A percentile compares a stretch with the other conserved stretches of the same genome.
These are phyloP conservation scores for Subacronicta megacephala DNA, from an alignment of 2,888 invertebrate species.

Conservation along the genomic window DNA sequence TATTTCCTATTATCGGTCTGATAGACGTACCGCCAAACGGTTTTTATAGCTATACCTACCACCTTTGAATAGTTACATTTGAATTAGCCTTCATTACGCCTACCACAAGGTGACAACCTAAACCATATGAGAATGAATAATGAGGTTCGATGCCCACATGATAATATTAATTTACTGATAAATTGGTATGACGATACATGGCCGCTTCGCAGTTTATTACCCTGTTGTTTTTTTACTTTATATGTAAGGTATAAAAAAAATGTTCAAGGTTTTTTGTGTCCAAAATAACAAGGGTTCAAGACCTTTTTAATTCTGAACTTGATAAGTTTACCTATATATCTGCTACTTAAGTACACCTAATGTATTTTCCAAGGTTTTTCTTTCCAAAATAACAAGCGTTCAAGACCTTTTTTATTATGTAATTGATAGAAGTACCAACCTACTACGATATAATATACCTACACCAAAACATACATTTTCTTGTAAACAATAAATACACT, in stretches of 20 bases:
- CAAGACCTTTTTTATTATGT: too few relatives aligned
- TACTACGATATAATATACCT: too few relatives aligned
- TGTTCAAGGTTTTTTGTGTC: conserved; percentile 3
- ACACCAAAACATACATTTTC: too few relatives aligned
- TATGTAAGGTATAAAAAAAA: conserved; percentile 11
- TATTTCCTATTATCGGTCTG: conserved; percentile 14
- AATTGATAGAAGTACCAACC: too few relatives aligned
- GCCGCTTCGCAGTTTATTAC: conserved; percentile 48
- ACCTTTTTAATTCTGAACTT: too few relatives aligned
- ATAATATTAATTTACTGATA: conserved; percentile 57
- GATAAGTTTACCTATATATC: too few relatives aligned
- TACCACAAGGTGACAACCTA: conserved; percentile 61
- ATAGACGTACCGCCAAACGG: conserved; percentile 9
- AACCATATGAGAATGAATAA: conserved; percentile 58
- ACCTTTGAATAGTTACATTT: conserved; percentile 45
- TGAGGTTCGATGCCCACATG: conserved; percentile 62
- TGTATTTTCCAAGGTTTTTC: too few relatives aligned
- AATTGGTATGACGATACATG: conserved; percentile 43
- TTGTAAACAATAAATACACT: too few relatives aligned
- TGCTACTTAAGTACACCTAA: too few relatives aligned
- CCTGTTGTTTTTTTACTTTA: conserved; percentile 56
- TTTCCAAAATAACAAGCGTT: too few relatives aligned
- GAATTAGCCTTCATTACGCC: conserved; percentile 68
- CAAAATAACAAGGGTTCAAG: too few relatives aligned
- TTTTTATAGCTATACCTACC: conserved; percentile 32